Base-by-base conservation (phyloP, 2,797 vertebrate genomes). In the Pangasius sanitwongsei region DNA sequence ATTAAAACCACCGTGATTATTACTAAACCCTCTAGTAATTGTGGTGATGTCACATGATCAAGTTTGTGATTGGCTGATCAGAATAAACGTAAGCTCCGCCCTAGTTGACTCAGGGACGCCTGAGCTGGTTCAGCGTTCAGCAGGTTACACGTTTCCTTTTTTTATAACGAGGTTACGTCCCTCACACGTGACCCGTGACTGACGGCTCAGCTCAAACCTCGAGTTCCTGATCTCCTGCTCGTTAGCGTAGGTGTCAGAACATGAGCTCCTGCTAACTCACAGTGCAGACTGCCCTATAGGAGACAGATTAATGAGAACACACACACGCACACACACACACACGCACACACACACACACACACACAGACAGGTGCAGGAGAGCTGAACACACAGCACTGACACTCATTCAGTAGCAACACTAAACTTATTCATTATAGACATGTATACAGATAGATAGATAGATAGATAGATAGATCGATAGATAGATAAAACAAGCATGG, bases 191-290 rank as follows among this genome's bases (percentile, higher is more conserved):
- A 34, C 41, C 23, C 4, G 25, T n/a, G 44, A 50, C 31, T 50
- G 12, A 50, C 11, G 25, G 12, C 44, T 28, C 12, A 6, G 74
- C 5, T 81, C 31, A 37, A 6, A 81, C n/a, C 78, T 53, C 2
- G 28, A 8, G 48, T 0, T 16, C 53, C 75, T 16, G 28, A 53
- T 78, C 75, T 37, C n/a, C 53, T 57, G 55, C 86, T 85, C 18
- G 11, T 70, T 31, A 63, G 57, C n/a, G 67, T 67, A 75, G 50
- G 16, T 87, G 90, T 87, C 85, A 70, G 89, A 87, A 90, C 86
- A 84, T 69, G 75, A 75, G 74, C 85, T 86, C 61, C 57, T 85
- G 81, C 74, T 90, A 85, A 88, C 53, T 85, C 85, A 44, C 65
- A 87, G 41, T 74, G 63, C 63, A 59, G 74, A 23, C 18, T 65